Base-by-base conservation (phyloP, 2,113 vertebrate genomes). In the Choloepus hoffmanni region DNA sequence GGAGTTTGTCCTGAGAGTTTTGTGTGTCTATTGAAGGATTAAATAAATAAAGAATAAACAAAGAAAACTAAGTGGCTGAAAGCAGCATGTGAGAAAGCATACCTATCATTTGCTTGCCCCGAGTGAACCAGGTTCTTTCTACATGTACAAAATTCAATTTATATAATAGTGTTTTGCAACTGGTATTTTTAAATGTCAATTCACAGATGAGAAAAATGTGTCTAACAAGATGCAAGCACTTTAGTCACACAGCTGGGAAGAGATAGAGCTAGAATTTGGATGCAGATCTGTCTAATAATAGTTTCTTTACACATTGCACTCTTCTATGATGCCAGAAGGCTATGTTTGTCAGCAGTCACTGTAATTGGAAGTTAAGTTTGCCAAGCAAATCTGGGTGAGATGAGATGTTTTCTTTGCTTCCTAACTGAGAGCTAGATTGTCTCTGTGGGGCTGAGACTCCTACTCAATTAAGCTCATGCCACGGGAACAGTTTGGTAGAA, bases 381-480 rank as follows among this genome's bases (percentile, higher is more conserved):
- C 62, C 84, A 84, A 86, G 79, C 33, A 91, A 74, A 45, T 26
- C 24, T 48, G 50, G 92, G 86, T 92, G 50, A 92, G 26, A 84
- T 63, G 79, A 95, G n/a, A 70, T 11, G 23, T 83, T 79, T 73
- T 15, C 28, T 48, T 95, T 89, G 15, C 24, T 94, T 91, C 89
- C 65, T 81, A 58, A 33, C 36, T 81, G 62, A 67, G 60, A 94
- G 13, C 13, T 88, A 72, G 48, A 79, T 74, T 79, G 24, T 68
- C 36, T 79, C 21, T 84, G 28, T 84, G 43, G 21, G 18, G 18
- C 26, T 89, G 63, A 89, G 93, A 60, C 5, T 89, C 14, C 26
- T 45, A 93, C 26, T 97, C 68, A 95, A 30, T 92, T 93, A 94
- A 95, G 43, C 40, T 83, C 85, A 95, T 33, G 11, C 40, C 36